Evolutionary conservation across 2,888 invertebrate species (phyloP).

Genomic region (Nematopogon swammerdamellus): DNA sequence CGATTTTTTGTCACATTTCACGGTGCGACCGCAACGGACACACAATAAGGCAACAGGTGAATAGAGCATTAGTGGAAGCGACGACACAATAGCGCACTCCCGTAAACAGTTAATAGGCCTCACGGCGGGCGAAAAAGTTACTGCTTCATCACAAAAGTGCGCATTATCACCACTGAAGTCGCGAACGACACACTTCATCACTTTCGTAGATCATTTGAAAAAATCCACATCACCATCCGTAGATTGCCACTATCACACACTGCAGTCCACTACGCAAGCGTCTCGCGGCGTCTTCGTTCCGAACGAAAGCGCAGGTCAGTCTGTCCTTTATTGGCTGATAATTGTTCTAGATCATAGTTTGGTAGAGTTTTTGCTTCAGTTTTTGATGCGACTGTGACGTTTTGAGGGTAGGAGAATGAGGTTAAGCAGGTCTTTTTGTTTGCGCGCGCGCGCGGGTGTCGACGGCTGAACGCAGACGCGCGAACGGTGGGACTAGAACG

Average conservation of each 20-base stretch:
- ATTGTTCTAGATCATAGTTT: too few species aligned
- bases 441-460: slow-evolving; percentile 40
- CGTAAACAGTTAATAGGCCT: slow-evolving; percentile 45
- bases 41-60: slow-evolving; percentile 35
- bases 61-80: slow-evolving; percentile 44
- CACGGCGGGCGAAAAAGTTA: slow-evolving; percentile 23
- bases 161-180: background rate
- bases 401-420: background rate
- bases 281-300: background rate
- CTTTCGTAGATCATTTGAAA: background rate
- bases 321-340: background rate
- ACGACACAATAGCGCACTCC: slow-evolving; percentile 44
- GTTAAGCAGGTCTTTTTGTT: background rate
- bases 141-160: slow-evolving; percentile 10
- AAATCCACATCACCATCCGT: background rate
- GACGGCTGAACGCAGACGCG: slow-evolving; percentile 15
- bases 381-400: background rate
- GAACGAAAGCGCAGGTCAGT: too few species aligned
- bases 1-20: slow-evolving; percentile 56
- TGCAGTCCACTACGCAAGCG: background rate
- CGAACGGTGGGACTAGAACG: slow-evolving; percentile 43
- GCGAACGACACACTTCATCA: background rate
- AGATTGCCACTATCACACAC: background rate
- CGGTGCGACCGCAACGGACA: slow-evolving; percentile 41
- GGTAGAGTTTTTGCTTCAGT: background rate